phyloP scores from a whole-genome alignment of 1,140 invertebrate species.

The Halyomorpha halys region DNA sequence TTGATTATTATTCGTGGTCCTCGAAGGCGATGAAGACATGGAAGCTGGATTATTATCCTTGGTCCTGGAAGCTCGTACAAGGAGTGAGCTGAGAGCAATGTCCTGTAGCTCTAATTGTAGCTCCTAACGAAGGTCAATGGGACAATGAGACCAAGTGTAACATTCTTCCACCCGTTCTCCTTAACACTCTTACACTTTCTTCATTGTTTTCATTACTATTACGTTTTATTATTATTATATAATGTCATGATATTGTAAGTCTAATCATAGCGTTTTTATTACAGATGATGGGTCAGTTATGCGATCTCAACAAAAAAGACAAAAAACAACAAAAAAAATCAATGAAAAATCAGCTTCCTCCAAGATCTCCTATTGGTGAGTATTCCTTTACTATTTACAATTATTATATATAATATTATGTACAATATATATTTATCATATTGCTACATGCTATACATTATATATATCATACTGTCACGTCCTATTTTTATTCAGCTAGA shows the following conservation, averaged over 20 bases:
- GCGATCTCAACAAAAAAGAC: slow-evolving; percentile 13
- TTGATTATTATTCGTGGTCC: no score
- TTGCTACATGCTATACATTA: no score
- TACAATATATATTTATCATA: no score
- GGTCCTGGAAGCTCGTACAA: no score
- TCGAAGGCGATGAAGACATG: no score
- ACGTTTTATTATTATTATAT: neutral
- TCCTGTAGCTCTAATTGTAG: neutral
- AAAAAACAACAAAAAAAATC: slow-evolving; percentile 7
- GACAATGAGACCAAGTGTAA: slow-evolving; percentile 8
- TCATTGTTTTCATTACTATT: neutral
- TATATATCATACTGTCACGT: slow-evolving; percentile 1
- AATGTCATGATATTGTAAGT: neutral
- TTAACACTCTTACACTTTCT: neutral
- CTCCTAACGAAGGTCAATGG: slow-evolving; percentile 19
- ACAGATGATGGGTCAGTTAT: slow-evolving; percentile 14
- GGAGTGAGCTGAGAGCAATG: no score
- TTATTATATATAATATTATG: no score
- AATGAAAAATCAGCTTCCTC: slow-evolving; percentile 23
- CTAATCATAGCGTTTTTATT: neutral
- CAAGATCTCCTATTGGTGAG: slow-evolving; percentile 23
- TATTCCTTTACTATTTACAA: slow-evolving; percentile 1
- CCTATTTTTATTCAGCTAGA: no score
- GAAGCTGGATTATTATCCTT: no score
- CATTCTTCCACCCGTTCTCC: no score